A percentile compares a stretch with the other conserved stretches of the same genome.
phyloP scores from a whole-genome alignment of 2,797 vertebrate genomes.

The Anas bernieri region DNA sequence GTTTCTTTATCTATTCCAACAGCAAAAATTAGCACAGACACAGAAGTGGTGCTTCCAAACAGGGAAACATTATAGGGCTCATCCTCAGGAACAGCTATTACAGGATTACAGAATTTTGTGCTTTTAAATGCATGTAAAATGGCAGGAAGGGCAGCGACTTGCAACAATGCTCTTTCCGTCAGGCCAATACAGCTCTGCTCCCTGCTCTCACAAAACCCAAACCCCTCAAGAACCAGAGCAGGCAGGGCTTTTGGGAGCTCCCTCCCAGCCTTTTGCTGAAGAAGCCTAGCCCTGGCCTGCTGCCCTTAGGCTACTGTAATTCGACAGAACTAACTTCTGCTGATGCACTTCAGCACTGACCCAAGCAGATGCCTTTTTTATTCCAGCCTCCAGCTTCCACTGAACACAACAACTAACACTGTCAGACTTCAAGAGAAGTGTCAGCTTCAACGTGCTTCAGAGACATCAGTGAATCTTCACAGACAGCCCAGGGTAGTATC shows the following conservation, averaged over 20 bases:
- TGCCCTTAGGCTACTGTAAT: neutral
- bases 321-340: neutral
- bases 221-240: neutral
- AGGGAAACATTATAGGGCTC: neutral
- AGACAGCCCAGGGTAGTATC: neutral
- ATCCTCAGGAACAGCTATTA: neutral
- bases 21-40: neutral
- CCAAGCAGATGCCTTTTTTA: neutral
- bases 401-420: neutral
- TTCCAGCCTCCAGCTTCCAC: neutral
- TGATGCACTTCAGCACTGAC: neutral
- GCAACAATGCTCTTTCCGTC: neutral
- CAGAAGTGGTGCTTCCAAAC: neutral
- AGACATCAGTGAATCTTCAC: neutral
- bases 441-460: neutral
- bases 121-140: neutral
- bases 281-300: neutral
- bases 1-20: neutral
- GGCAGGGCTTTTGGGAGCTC: neutral
- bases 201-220: neutral
- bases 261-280: neutral
- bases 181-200: neutral
- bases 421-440: neutral
- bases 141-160: neutral
- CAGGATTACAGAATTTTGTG: neutral